These are phyloP conservation scores for Speoplatyrhinus poulsoni DNA, from an alignment of 2,113 vertebrate genomes.

Conservation along the genomic window DNA sequence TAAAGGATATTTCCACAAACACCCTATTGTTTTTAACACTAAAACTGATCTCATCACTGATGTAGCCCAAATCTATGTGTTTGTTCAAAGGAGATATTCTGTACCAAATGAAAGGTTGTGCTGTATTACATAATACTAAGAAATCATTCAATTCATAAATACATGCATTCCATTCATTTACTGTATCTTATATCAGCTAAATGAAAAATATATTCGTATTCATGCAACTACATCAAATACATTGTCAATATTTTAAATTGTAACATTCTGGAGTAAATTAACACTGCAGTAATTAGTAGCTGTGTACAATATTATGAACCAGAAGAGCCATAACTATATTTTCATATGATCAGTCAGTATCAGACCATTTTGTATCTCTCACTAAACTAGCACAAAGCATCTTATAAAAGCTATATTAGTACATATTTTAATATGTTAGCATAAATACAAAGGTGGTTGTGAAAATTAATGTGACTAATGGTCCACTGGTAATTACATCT, in stretches of 20 bases:
- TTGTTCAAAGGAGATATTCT: conserved; percentile 29
- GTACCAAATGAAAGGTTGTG: conserved; percentile 44
- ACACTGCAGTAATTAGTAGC: conserved; percentile 32
- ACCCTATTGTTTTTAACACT: conserved; percentile 29
- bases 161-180: conserved; percentile 67
- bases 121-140: conserved; percentile 44
- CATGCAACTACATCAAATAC: conserved; percentile 33
- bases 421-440: conserved; percentile 25
- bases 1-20: conserved; percentile 37
- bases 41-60: conserved; percentile 22
- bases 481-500: conserved; percentile 43
- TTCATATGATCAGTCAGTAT: conserved; percentile 28
- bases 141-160: conserved; percentile 74
- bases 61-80: conserved; percentile 9
- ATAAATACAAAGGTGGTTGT: conserved; percentile 16
- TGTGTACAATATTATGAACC: conserved; percentile 42
- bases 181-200: conserved; percentile 51
- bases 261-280: conserved; percentile 36
- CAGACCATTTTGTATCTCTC: conserved; percentile 19
- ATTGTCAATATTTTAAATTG: conserved; percentile 21
- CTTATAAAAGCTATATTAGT: conserved; percentile 5
- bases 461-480: conserved; percentile 40
- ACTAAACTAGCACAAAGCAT: conserved; percentile 40
- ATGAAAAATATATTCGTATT: conserved; percentile 37
- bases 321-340: conserved; percentile 42